Evolutionary conservation across 2,113 vertebrate species (phyloP).

Genomic region (Macquaria australasica): DNA sequence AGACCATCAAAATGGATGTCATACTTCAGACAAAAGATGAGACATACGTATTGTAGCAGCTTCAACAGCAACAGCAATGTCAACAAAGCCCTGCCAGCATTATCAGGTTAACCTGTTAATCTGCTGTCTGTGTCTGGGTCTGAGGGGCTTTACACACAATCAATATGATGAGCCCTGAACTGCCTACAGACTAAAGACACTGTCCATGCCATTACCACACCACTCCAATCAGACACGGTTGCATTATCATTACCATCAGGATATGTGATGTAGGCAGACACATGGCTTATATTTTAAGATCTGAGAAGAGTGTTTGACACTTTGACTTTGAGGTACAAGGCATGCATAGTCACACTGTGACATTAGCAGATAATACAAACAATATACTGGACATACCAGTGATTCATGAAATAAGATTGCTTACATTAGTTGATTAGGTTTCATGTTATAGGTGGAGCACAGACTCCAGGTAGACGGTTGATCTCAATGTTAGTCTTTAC

Average conservation of each 20-base stretch:
- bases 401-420: slow-evolving; percentile 13
- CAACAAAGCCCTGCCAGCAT: slow-evolving; percentile 26
- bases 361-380: not conserved
- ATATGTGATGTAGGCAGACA: slow-evolving; percentile 1
- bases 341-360: not conserved
- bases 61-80: slow-evolving; percentile 37
- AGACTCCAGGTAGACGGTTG: slow-evolving; percentile 62
- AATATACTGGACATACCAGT: not conserved
- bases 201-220: slow-evolving; percentile 17
- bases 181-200: slow-evolving; percentile 27
- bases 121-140: slow-evolving; percentile 61
- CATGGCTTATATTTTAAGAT: not conserved
- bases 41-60: slow-evolving; percentile 10
- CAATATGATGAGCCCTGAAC: slow-evolving; percentile 72
- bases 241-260: slow-evolving; percentile 25
- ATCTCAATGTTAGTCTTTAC: slow-evolving; percentile 54
- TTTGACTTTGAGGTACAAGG: not conserved
- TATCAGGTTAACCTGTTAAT: slow-evolving; percentile 80
- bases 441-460: slow-evolving; percentile 23
- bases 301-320: slow-evolving; percentile 1
- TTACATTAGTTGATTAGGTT: slow-evolving; percentile 44
- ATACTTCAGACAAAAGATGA: not conserved
- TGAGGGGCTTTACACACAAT: slow-evolving; percentile 74
- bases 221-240: slow-evolving; percentile 43
- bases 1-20: not conserved